A percentile compares a stretch with the other conserved stretches of the same genome.
Evolutionary conservation across 2,888 invertebrate species (phyloP).

Genomic region (Darwinula stevensoni): DNA sequence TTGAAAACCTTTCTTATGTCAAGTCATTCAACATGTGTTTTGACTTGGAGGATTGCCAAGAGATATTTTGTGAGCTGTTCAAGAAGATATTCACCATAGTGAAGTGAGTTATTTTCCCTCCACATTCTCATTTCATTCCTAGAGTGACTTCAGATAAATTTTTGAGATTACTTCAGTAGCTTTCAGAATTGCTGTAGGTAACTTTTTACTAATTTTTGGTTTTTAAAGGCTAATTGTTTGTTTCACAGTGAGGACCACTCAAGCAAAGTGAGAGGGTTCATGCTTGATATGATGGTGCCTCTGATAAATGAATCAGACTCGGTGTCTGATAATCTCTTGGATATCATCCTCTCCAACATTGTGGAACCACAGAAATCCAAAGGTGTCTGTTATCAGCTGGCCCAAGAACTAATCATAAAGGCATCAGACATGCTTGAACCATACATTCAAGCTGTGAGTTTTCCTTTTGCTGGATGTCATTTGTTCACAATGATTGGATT

Average conservation of each 20-base stretch:
- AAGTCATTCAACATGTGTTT: conserved; percentile 98
- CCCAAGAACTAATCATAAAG: conserved; percentile 67
- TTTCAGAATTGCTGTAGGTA: background rate
- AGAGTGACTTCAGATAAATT: conserved; percentile 7
- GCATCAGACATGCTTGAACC: conserved; percentile 75
- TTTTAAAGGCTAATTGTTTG: conserved; percentile 6
- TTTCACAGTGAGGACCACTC: conserved; percentile 64
- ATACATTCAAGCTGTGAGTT: conserved; percentile 63
- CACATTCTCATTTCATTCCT: conserved; percentile 5
- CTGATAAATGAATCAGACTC: conserved; percentile 82
- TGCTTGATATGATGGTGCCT: conserved; percentile 80
- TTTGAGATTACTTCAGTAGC: background rate
- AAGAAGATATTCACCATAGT: conserved; percentile 82
- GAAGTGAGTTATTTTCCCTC: conserved; percentile 66
- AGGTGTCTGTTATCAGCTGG: conserved; percentile 62
- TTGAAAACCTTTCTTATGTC: conserved; percentile 88
- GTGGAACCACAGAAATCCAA: conserved; percentile 76
- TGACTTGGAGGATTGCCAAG: conserved; percentile 86
- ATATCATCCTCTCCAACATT: conserved; percentile 72
- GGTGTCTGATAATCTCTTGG: conserved; percentile 71
- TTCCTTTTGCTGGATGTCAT: background rate
- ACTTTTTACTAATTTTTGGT: too few relatives aligned
- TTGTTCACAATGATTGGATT: background rate
- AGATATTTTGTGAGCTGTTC: conserved; percentile 78
- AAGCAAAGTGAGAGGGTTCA: conserved; percentile 78